A percentile compares a stretch with the other conserved stretches of the same genome.
These are phyloP conservation scores for Carassius gibelio DNA, from an alignment of 2,113 vertebrate genomes.

Conservation along the genomic window DNA sequence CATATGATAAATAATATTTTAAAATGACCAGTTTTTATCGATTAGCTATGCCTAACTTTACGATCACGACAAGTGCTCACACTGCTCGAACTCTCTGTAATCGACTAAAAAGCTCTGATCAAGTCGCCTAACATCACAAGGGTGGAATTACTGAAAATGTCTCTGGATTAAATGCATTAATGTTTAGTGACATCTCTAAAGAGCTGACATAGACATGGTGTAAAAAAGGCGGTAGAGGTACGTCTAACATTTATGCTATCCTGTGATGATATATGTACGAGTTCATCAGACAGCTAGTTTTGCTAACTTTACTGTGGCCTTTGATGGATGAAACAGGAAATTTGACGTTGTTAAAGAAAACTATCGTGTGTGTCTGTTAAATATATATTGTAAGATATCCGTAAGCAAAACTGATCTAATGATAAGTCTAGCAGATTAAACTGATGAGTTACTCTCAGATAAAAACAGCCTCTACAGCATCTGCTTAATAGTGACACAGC, in stretches of 20 bases:
- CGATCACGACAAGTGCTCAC: constrained; percentile 5
- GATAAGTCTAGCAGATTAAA: background rate
- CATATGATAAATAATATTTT: too few relatives aligned
- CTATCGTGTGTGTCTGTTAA: background rate
- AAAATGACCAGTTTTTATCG: background rate
- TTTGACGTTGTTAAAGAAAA: background rate
- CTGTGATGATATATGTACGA: background rate
- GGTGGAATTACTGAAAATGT: constrained; percentile 41
- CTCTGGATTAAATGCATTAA: background rate
- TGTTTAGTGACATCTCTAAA: background rate
- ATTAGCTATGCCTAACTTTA: constrained; percentile 36
- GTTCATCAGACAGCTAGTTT: constrained; percentile 5
- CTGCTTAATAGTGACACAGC: background rate
- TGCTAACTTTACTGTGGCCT: constrained; percentile 15
- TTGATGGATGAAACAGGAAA: constrained; percentile 22
- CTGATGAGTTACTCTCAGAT: background rate
- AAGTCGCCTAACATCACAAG: constrained; percentile 28
- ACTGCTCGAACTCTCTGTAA: background rate
- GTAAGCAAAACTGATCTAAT: background rate
- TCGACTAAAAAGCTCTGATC: constrained; percentile 35
- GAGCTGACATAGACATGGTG: background rate
- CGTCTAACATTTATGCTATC: background rate
- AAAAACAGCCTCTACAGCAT: background rate
- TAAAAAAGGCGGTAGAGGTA: constrained; percentile 42
- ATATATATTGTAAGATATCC: background rate